Evolutionary conservation across 2,888 invertebrate species (phyloP), one percentile per base, ranked within the genome.

Genomic region (Alsophila aescularia): DNA sequence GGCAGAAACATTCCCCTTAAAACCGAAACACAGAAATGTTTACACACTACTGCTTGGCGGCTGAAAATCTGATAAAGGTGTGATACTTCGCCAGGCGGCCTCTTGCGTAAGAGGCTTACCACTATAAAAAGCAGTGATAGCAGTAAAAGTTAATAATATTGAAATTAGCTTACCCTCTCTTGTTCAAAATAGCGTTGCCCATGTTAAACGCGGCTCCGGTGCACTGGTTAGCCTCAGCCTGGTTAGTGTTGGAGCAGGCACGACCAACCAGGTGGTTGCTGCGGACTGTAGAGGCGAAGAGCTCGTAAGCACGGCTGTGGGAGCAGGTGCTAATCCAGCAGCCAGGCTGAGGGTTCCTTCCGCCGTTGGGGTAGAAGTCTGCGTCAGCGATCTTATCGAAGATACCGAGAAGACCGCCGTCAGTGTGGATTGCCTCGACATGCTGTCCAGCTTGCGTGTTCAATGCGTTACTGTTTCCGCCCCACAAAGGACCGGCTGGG

Each of bases 301-400:
- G 54, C 15, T 83, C 68, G 9, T 66, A 67, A 0, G 83, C 75
- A 1, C 87, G 79, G 15, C 81, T 58, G 63, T 90, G 89, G 0
- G 86, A 84, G 66, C 90, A 90, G 1, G 73, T 73, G 58, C 74
- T 81, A 34, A 71, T 10, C 50, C 57, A 60, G 59, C 90, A 90
- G 1, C 89, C 87, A 0, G 89, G 88, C 60, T 89, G 88, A 2
- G 76, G 74, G 60, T 77, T 73, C 4, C 74, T 75, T 36, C 87
- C 89, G 0, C 87, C 88, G 59, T 90, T 90, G 4, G 87, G 86
- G 64, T 88, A 91, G 70, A 89, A 90, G 67, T 89, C 83, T 9
- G 77, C 73, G 37, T 85, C 34, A 5, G 73, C 82, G 24, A 83
- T 75, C 1, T 73, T 70, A 44, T 80, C 69, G 49, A 77, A 76